phyloP scores from a whole-genome alignment of 2,113 vertebrate genomes.

The Rhagologus leucostigma region DNA sequence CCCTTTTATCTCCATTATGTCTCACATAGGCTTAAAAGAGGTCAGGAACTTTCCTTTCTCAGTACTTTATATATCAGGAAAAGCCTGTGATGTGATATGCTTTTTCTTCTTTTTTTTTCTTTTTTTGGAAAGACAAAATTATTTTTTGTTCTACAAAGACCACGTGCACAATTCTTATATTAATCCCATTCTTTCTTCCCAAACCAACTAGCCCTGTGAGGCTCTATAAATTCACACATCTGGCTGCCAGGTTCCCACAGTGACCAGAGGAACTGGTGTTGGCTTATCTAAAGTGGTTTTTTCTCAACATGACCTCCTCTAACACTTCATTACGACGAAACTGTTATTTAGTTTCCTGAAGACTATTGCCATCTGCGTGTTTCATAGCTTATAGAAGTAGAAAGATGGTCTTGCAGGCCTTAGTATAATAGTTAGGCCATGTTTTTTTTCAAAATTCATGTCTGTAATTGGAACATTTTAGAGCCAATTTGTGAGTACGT shows the following conservation, averaged over 20 bases:
- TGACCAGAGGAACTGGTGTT: background rate
- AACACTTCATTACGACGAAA: constrained; percentile 30
- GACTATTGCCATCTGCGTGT: background rate
- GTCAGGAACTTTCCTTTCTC: background rate
- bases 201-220: background rate
- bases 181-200: background rate
- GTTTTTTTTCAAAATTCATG: background rate
- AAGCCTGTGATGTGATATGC: background rate
- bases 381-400: background rate
- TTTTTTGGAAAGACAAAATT: background rate
- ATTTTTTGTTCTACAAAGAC: background rate
- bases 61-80: background rate
- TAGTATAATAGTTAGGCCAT: background rate
- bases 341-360: background rate
- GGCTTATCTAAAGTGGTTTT: constrained; percentile 20
- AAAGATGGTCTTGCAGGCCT: background rate
- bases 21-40: background rate
- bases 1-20: background rate
- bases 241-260: background rate
- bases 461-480: background rate
- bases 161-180: background rate
- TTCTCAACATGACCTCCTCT: background rate
- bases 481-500: background rate
- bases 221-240: background rate
- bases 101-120: background rate